phyloP scores from a whole-genome alignment of 2,797 vertebrate species.

The Staurois parvus region DNA sequence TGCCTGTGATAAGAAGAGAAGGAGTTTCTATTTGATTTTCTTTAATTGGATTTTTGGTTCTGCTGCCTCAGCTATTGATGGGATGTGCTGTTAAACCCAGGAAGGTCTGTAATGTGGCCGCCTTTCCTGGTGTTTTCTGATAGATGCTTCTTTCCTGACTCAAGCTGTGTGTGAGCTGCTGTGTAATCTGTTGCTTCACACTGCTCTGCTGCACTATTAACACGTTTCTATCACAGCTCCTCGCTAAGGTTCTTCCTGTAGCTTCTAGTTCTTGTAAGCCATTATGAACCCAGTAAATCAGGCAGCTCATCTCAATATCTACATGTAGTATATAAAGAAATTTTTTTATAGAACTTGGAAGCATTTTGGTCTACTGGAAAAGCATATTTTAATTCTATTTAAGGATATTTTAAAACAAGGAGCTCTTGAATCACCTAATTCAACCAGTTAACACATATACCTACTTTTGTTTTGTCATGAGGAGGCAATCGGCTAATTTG shows the following conservation, averaged over 20 bases:
- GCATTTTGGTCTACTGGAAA: too few species aligned
- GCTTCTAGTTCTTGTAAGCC: neutral
- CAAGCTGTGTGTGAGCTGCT: slow-evolving; percentile 2
- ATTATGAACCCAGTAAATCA: neutral
- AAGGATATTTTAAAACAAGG: too few species aligned
- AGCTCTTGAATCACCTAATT: too few species aligned
- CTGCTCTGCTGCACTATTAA: slow-evolving; percentile 2
- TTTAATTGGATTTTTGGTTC: neutral
- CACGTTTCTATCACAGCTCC: neutral
- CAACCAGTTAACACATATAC: too few species aligned
- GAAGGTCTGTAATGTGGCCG: neutral
- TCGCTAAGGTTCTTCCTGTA: neutral
- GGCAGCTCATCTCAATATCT: neutral
- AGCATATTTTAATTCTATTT: too few species aligned
- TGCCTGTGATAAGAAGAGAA: too few species aligned
- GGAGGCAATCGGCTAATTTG: too few species aligned
- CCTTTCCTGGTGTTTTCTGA: neutral
- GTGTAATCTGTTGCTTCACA: slow-evolving; percentile 4
- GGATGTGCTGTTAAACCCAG: neutral
- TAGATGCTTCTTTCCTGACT: neutral
- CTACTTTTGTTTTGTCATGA: too few species aligned
- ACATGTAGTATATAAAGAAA: neutral
- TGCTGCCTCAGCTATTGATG: neutral
- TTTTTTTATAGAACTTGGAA: too few species aligned
- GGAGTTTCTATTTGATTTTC: too few species aligned